Evolutionary conservation across 2,888 invertebrate genomes (phyloP).

Genomic region (Phymatocera aterrima): DNA sequence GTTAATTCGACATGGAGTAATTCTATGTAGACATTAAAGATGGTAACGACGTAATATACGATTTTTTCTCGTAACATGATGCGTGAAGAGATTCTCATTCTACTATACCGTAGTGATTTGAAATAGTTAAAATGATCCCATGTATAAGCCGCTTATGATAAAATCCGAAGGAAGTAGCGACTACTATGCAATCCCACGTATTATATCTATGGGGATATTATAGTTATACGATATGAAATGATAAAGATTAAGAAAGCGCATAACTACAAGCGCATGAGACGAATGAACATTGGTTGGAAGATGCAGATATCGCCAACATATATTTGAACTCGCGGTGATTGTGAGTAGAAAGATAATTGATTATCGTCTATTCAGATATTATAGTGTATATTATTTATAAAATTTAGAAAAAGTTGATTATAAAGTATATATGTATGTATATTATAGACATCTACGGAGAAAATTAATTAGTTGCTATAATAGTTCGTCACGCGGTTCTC

Average conservation of each 20-base stretch:
- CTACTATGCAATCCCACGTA: not conserved
- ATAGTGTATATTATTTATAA: not conserved
- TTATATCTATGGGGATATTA: too few relatives aligned
- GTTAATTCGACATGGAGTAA: not conserved
- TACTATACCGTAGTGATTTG: not conserved
- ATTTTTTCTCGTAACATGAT: not conserved
- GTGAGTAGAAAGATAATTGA: not conserved
- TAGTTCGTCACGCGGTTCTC: slow-evolving; percentile 18
- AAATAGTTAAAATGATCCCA: not conserved
- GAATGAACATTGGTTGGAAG: not conserved
- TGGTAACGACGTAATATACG: not conserved
- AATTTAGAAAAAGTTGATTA: not conserved
- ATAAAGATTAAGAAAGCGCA: not conserved
- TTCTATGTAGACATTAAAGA: not conserved
- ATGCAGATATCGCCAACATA: not conserved
- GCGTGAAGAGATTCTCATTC: not conserved
- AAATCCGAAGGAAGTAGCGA: slow-evolving; percentile 8
- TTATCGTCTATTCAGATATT: not conserved
- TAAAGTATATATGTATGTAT: not conserved
- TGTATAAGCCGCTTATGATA: slow-evolving; percentile 18
- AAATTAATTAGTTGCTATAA: not conserved
- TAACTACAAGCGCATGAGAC: not conserved
- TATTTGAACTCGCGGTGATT: not conserved
- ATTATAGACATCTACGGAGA: too few relatives aligned
- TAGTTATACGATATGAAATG: not conserved